phyloP scores from a whole-genome alignment of 2,888 invertebrate genomes.

The Meandrusa payeni region DNA sequence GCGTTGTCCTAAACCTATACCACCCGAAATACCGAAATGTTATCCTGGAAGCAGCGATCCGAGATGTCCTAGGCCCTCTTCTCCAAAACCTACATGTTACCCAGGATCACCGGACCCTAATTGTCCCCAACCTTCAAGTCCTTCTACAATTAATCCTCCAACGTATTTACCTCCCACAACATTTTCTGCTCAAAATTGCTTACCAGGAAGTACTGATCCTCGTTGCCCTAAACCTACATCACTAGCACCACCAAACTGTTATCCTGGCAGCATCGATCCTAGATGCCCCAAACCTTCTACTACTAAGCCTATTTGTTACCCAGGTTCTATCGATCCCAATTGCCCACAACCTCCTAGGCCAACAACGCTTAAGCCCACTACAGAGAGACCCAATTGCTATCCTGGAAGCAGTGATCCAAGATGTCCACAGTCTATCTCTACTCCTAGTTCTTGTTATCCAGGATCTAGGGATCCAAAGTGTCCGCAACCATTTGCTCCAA shows the following conservation, averaged over 20 bases:
- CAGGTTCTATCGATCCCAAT: constrained; percentile 29
- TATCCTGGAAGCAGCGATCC: constrained; percentile 52
- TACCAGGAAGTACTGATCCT: constrained; percentile 42
- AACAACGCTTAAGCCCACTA: constrained; percentile 31
- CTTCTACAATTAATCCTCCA: constrained; percentile 36
- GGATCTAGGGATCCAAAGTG: constrained; percentile 64
- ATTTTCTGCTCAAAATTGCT: constrained; percentile 38
- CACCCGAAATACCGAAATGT: constrained; percentile 36
- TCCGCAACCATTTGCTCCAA: constrained; percentile 65
- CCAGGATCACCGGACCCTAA: constrained; percentile 41
- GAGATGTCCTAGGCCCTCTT: constrained; percentile 35
- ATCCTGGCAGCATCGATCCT: constrained; percentile 28
- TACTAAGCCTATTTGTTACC: constrained; percentile 32
- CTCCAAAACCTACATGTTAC: constrained; percentile 34
- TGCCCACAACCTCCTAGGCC: constrained; percentile 22
- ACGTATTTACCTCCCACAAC: constrained; percentile 36
- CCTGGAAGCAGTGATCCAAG: constrained; percentile 45
- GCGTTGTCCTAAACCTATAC: constrained; percentile 36
- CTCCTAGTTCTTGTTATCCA: constrained; percentile 66
- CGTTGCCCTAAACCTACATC: constrained; percentile 41
- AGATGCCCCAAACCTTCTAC: constrained; percentile 40
- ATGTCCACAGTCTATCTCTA: constrained; percentile 49
- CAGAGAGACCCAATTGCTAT: constrained; percentile 37
- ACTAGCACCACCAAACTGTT: constrained; percentile 29
- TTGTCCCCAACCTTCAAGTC: constrained; percentile 39